Percentiles rank a stretch among this genome's conserved stretches.
phyloP scores from a whole-genome alignment of 2,113 vertebrate genomes.

The Elgaria multicarinata region DNA sequence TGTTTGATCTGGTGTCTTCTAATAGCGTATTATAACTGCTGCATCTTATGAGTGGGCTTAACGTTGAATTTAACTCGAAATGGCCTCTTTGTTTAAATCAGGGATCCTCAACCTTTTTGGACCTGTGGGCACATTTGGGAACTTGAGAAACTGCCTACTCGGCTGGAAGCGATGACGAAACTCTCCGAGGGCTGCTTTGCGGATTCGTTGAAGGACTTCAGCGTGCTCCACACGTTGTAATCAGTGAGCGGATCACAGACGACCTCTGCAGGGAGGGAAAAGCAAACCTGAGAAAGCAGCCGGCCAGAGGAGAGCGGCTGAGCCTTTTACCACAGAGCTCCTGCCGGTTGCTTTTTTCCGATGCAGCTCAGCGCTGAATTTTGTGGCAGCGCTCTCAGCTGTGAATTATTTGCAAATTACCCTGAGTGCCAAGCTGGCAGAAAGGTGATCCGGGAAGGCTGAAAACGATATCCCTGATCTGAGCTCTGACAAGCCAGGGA shows the following conservation, averaged over 20 bases:
- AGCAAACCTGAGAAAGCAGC: too few species aligned
- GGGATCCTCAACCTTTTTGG: too few species aligned
- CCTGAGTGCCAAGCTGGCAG: not conserved
- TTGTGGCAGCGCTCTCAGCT: not conserved
- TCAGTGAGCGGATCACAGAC: constrained; percentile 90
- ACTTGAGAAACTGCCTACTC: too few species aligned
- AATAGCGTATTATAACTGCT: too few species aligned
- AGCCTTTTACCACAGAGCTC: too few species aligned
- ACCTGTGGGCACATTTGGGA: too few species aligned
- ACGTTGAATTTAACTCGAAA: not conserved
- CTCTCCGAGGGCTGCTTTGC: constrained; percentile 61
- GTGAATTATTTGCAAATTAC: not conserved
- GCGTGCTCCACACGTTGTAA: constrained; percentile 87
- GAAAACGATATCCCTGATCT: not conserved
- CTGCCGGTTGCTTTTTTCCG: too few species aligned
- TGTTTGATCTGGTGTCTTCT: not conserved
- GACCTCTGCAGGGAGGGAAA: constrained; percentile 73
- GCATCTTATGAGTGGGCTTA: not conserved
- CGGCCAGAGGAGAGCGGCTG: too few species aligned
- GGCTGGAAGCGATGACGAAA: constrained; percentile 84
- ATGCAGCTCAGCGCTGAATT: too few species aligned
- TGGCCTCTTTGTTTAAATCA: not conserved
- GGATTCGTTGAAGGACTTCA: constrained; percentile 85
- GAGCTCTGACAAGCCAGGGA: not conserved
- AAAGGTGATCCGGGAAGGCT: not conserved